These are phyloP conservation scores for Octodon degus DNA, from an alignment of 2,113 vertebrate species.

Conservation along the genomic window DNA sequence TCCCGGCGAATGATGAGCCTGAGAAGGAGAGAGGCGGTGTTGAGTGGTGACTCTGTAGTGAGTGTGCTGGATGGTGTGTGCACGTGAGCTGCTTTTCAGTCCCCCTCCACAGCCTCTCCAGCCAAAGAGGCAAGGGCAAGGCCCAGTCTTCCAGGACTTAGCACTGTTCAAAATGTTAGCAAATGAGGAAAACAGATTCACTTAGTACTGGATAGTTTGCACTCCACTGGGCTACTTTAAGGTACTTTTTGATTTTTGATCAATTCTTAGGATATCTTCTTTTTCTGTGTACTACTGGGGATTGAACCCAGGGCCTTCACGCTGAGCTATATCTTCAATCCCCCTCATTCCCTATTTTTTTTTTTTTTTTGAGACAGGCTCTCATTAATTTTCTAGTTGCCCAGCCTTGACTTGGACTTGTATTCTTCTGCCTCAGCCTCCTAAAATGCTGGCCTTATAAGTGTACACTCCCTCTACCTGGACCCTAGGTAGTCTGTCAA, in stretches of 20 bases:
- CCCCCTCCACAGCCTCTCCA: neutral
- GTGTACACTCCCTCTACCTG: neutral
- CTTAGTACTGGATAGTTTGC: neutral
- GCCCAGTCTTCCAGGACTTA: neutral
- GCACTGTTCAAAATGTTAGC: neutral
- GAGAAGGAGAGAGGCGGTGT: neutral
- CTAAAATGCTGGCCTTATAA: neutral
- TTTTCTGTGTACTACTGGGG: neutral
- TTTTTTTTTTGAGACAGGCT: neutral
- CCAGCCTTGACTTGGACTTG: neutral
- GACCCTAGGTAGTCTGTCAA: neutral
- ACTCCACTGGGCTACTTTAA: neutral
- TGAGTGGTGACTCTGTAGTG: fast-evolving
- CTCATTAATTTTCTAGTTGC: neutral
- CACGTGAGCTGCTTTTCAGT: fast-evolving
- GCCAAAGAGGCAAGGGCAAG: neutral
- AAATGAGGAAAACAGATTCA: neutral
- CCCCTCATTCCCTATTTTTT: too few relatives aligned
- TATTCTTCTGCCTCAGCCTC: neutral
- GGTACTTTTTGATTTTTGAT: neutral
- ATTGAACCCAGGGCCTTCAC: neutral
- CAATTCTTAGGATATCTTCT: neutral
- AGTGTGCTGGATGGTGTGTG: neutral
- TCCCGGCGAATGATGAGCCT: constrained; percentile 97
- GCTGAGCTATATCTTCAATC: too few relatives aligned